Evolutionary conservation across 2,888 invertebrate genomes (phyloP), one percentile per base, ranked within the genome.

Genomic region (Masnerella sp.): DNA sequence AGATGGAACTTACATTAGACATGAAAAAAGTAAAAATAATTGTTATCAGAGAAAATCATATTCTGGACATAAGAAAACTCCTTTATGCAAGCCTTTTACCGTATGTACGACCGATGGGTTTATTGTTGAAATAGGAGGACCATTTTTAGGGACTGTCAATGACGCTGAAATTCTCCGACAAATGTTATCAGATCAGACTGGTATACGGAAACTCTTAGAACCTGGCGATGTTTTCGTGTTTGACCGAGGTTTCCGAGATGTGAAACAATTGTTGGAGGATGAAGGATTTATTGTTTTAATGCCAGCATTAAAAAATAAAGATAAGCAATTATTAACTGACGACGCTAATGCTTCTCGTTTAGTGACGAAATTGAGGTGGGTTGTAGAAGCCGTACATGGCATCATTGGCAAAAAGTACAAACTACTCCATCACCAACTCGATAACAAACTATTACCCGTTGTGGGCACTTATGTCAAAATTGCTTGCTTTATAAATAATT

Each of bases 281-380:
- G 25, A 61, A 56, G 72, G 68, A 2, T 40, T 8, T 18, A 18
- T n/a, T n/a, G 17, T 17, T 7, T 18, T 40, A 5, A 40, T 40
- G 40, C 77, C 77, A n/a, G 77, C 79, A 7, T 65, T 79, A 3
- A 76, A 79, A 69, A 76, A 76, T 2, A 77, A 77, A 52, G 42
- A 76, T 12, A 67, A 52, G 15, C 78, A 78, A 12, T 49, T 80
- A 18, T 54, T 77, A 75, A 72, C 75, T 1, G 54, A 56, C 20
- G 78, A 78, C 49, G 61, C 79, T 3, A 80, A 79, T 15, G 61
- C 73, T n/a, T 74, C 67, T 9, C 61, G 78, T 17, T 72, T 68
- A 15, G 79, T 79, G 0, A 78, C 77, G 9, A 79, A 78, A 74
- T 51, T 65, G 36, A 58, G 77, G 28, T 77, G 73, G 73, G 43